Percentiles rank a stretch among this genome's conserved stretches.
Evolutionary conservation across 1,140 invertebrate species (phyloP).

Genomic region (Rhagoletis zephyria): DNA sequence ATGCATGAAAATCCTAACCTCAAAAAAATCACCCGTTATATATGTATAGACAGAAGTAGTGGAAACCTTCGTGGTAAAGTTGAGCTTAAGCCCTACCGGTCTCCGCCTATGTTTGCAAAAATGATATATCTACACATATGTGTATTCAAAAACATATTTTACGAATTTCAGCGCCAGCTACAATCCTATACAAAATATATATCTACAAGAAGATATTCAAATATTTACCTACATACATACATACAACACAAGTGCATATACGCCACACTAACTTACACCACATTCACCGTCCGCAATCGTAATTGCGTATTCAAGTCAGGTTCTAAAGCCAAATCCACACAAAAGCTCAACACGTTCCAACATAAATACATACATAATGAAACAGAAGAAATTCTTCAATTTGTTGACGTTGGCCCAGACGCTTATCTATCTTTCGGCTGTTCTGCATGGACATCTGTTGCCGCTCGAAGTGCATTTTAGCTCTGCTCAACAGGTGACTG

Average conservation of each 20-base stretch:
- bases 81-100: too few species aligned
- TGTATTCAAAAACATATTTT: not conserved
- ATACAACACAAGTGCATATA: not conserved
- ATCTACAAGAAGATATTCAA: not conserved
- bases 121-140: not conserved
- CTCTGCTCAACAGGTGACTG: not conserved
- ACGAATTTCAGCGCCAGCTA: not conserved
- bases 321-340: not conserved
- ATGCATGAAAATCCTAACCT: too few species aligned
- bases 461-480: slow-evolving; percentile 24
- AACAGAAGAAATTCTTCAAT: slow-evolving; percentile 49
- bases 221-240: not conserved
- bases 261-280: not conserved
- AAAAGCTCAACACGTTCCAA: slow-evolving; percentile 28
- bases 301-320: slow-evolving; percentile 30
- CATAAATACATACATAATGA: slow-evolving; percentile 42
- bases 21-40: too few species aligned
- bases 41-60: too few species aligned
- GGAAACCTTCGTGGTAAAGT: too few species aligned
- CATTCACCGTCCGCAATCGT: not conserved
- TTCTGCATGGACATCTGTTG: slow-evolving; percentile 13
- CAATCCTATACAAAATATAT: not conserved
- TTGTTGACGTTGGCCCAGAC: not conserved
- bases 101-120: not conserved
- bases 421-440: slow-evolving; percentile 38